These are phyloP conservation scores for Alosa alosa DNA, from an alignment of 2,113 vertebrate species.

Conservation along the genomic window DNA sequence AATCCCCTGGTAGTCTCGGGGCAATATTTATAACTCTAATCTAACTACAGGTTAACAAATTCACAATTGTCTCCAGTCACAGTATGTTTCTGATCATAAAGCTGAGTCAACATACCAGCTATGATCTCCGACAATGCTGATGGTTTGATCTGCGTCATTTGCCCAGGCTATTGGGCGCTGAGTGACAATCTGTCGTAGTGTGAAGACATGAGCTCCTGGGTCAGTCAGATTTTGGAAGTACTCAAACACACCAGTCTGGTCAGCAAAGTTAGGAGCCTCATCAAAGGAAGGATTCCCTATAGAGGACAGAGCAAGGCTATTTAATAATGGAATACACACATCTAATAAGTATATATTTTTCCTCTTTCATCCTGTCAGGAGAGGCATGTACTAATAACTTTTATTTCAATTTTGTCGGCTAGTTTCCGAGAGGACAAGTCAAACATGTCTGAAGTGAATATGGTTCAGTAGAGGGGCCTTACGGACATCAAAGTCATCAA, in stretches of 20 bases:
- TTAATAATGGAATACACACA: not conserved
- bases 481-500: conserved; percentile 85
- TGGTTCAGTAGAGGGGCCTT: conserved; percentile 51
- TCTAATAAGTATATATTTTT: not conserved
- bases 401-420: not conserved
- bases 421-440: not conserved
- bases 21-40: too few relatives aligned
- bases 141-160: conserved; percentile 83
- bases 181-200: conserved; percentile 86
- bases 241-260: conserved; percentile 96
- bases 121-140: conserved; percentile 88
- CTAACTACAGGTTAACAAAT: not conserved
- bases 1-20: too few relatives aligned
- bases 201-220: conserved; percentile 80
- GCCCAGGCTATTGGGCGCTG: conserved; percentile 86
- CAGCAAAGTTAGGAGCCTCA: conserved; percentile 91
- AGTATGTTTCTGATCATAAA: not conserved
- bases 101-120: conserved; percentile 72
- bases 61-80: not conserved
- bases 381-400: not conserved
- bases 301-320: not conserved
- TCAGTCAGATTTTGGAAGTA: conserved; percentile 83
- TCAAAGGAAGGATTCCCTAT: conserved; percentile 84
- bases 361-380: not conserved
- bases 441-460: not conserved